phyloP scores from a whole-genome alignment of 2,797 vertebrate genomes.

The Microhierax caerulescens region DNA sequence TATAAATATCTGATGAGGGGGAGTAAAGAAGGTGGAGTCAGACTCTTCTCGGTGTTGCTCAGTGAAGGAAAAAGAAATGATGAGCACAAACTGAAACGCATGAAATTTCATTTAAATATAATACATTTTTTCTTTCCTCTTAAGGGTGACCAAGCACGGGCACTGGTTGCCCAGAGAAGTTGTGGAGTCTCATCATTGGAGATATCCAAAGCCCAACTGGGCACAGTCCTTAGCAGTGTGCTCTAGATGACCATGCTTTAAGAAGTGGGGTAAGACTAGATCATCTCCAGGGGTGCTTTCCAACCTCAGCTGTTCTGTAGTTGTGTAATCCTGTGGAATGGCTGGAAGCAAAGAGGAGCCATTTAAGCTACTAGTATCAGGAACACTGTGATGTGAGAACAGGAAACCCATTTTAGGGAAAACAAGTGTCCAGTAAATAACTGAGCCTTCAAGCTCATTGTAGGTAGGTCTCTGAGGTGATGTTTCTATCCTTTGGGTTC shows the following conservation, averaged over 20 bases:
- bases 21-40: background rate
- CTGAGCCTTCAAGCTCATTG: background rate
- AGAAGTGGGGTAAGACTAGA: background rate
- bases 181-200: background rate
- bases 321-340: background rate
- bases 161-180: background rate
- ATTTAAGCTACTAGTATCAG: background rate
- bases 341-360: background rate
- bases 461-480: background rate
- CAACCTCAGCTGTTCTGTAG: background rate
- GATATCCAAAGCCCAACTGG: background rate
- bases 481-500: background rate
- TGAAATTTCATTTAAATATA: background rate
- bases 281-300: background rate
- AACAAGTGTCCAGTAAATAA: background rate
- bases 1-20: background rate
- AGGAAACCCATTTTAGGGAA: background rate
- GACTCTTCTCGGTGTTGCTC: background rate
- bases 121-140: background rate
- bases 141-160: background rate
- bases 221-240: background rate
- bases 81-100: background rate
- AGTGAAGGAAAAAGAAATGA: background rate
- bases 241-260: background rate
- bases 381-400: background rate